A percentile compares a stretch with the other conserved stretches of the same genome.
Conservation (phyloP, 2,888 invertebrate species). For the Drosophila lutescens region DNA sequence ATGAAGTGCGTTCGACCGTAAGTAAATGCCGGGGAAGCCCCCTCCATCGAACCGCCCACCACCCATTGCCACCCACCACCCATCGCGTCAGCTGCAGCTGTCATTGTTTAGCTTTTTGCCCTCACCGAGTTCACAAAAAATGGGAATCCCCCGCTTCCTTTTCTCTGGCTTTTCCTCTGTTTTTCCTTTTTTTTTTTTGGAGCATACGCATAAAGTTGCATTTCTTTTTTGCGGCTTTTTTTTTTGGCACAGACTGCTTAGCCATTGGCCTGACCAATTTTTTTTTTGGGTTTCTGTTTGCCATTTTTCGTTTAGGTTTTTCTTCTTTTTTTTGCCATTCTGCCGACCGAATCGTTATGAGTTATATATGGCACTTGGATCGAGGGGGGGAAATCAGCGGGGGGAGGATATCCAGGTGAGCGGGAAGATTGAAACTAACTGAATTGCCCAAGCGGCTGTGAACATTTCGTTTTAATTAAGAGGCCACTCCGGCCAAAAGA, state of each 20-base stretch:
- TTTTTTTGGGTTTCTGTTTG: constrained; percentile 26
- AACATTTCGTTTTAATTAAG: constrained; percentile 54
- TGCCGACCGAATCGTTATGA: constrained; percentile 42
- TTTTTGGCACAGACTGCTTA: constrained; percentile 50
- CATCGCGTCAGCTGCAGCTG: constrained; percentile 69
- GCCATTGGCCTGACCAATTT: constrained; percentile 59
- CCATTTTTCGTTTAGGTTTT: constrained; percentile 1
- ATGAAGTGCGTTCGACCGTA: constrained; percentile 81
- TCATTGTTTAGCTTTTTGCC: constrained; percentile 72
- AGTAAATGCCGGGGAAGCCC: constrained; percentile 68
- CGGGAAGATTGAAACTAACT: constrained; percentile 45
- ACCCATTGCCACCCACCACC: constrained; percentile 12
- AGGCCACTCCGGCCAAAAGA: constrained; percentile 27
- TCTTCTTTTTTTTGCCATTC: constrained; percentile 2
- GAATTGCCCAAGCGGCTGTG: constrained; percentile 44
- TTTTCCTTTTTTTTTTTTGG: constrained; percentile 17
- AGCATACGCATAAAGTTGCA: constrained; percentile 63
- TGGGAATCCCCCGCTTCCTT: constrained; percentile 10
- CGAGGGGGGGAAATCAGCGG: not conserved
- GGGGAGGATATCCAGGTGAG: constrained; percentile 22
- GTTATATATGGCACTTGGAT: constrained; percentile 43
- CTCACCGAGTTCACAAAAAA: constrained; percentile 28
- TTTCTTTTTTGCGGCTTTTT: constrained; percentile 47
- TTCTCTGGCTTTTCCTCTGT: constrained; percentile 13
- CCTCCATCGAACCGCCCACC: not conserved